Base-by-base conservation (phyloP, 2,888 invertebrate species). In the Plutella xylostella region DNA sequence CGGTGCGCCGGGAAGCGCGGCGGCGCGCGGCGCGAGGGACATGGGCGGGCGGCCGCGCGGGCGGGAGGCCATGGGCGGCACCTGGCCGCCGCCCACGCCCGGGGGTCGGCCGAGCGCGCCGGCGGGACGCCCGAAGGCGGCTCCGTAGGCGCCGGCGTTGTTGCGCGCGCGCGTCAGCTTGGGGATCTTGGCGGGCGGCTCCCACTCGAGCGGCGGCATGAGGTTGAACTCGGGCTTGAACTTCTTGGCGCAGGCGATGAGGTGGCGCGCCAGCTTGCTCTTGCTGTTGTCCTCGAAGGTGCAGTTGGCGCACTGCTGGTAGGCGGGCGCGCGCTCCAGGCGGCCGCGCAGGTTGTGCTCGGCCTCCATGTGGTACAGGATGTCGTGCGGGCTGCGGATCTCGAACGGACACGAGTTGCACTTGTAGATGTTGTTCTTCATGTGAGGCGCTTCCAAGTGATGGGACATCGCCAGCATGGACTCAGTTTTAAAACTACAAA, bases 261-360 rank as follows among this genome's bases (percentile, higher is more conserved):
- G 87, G 85, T 98, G 97, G 44, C 96, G 87, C 1, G 92, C 93
- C 57, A 97, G 79, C 75, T 96, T 96, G 35, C 94, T 94, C 80
- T 96, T 96, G 55, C 94, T 93, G 65, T 96, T 96, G 62, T 96
- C 95, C 72, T 97, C 97, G 68, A 96, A 97, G 18, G 95, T 94
- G 80, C 97, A 98, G 67, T 94, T 93, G 12, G 95, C 93, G 71
- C 97, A 97, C 68, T 96, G 95, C 75, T 96, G 96, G 73, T 94
- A 94, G 11, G 94, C 92, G 42, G 93, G 92, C 7, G 95, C 94
- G 55, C 94, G 88, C 61, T 96, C 94, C 51, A 97, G 77, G 49
- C 94, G 88, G n/a, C 94, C 96, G 57, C 93, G 87, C 22, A 92
- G 91, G 55, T 92, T 92, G 70, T 98, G 97, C 64, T 94, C 92